These are phyloP conservation scores for Lota lota DNA, from an alignment of 2,113 vertebrate species.

Conservation along the genomic window DNA sequence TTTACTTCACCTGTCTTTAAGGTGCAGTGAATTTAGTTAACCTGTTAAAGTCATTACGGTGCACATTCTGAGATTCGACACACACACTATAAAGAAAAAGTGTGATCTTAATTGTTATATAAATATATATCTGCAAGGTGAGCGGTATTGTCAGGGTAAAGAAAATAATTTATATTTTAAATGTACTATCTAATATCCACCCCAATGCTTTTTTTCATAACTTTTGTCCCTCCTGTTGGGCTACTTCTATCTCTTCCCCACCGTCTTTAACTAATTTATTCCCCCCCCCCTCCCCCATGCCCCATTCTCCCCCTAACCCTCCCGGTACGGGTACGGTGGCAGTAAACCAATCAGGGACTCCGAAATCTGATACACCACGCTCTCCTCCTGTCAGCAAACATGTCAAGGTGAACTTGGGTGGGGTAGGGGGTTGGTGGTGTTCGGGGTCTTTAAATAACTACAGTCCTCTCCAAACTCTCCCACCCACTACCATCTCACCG, in stretches of 20 bases:
- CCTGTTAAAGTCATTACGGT: too few species aligned
- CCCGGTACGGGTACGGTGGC: slow-evolving; percentile 60
- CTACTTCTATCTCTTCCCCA: neutral
- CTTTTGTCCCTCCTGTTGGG: neutral
- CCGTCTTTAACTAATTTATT: slow-evolving; percentile 12
- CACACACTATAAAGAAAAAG: too few species aligned
- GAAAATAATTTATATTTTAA: too few species aligned
- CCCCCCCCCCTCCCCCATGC: neutral
- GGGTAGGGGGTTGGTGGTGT: neutral
- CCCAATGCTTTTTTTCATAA: neutral
- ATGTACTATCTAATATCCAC: neutral
- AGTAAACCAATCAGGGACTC: slow-evolving; percentile 67
- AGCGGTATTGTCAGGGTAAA: neutral
- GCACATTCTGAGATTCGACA: too few species aligned
- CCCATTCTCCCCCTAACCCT: slow-evolving; percentile 7
- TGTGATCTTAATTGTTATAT: neutral
- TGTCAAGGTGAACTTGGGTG: slow-evolving; percentile 77
- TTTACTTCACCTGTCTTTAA: too few species aligned
- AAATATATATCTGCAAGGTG: neutral
- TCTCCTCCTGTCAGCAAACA: slow-evolving; percentile 75
- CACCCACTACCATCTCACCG: neutral
- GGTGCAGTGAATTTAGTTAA: too few species aligned
- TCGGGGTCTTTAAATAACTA: slow-evolving; percentile 68
- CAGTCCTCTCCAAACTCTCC: slow-evolving; percentile 13
- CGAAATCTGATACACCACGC: slow-evolving; percentile 69